phyloP scores from a whole-genome alignment of 1,140 invertebrate species.

The Drosophila lacertosa region DNA sequence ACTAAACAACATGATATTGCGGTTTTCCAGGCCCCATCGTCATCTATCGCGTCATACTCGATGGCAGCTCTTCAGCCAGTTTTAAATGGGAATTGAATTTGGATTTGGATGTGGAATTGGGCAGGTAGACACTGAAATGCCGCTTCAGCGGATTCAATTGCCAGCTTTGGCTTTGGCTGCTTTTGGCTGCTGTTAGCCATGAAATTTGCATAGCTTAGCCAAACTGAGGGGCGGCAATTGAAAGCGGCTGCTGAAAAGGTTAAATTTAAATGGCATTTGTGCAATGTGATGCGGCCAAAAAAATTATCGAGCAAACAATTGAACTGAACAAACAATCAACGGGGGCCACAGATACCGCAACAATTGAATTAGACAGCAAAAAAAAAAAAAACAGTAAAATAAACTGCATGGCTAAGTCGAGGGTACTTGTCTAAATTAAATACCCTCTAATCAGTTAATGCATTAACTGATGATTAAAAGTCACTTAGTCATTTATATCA shows the following conservation, averaged over 20 bases:
- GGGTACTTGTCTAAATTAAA: background rate
- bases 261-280: conserved; percentile 79
- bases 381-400: conserved; percentile 6
- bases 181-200: conserved; percentile 67
- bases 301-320: conserved; percentile 63
- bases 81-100: conserved; percentile 40
- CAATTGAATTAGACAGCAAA: conserved; percentile 42
- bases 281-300: conserved; percentile 67
- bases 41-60: conserved; percentile 25
- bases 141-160: conserved; percentile 55
- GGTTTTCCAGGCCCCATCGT: conserved; percentile 48
- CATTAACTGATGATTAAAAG: no score
- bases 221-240: conserved; percentile 37
- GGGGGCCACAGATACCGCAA: conserved; percentile 33
- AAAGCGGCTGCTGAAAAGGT: conserved; percentile 64
- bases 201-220: conserved; percentile 71
- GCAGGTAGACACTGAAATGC: conserved; percentile 69
- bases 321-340: conserved; percentile 53
- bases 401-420: background rate
- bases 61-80: conserved; percentile 29
- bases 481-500: no score
- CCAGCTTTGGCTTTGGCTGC: conserved; percentile 51
- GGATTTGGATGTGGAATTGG: conserved; percentile 39
- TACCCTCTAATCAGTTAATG: conserved; percentile 12
- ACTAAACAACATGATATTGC: conserved; percentile 71